Base-by-base conservation (phyloP, 2,797 vertebrate species). In the Basileuterus tristriatus region DNA sequence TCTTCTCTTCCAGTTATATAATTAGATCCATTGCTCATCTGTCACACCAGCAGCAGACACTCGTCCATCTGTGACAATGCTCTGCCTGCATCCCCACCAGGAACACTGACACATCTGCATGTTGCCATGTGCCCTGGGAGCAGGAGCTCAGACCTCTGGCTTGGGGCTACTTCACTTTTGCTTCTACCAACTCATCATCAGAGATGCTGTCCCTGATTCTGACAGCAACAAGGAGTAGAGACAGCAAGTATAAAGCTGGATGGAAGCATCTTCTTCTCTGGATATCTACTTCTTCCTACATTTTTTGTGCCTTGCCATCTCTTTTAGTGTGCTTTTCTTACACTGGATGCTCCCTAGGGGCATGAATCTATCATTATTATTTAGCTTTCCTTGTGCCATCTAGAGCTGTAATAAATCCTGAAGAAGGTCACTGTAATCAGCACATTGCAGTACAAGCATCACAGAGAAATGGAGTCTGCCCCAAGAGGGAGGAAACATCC, bases 1-100 rank as follows among this genome's bases (percentile, higher is more conserved):
- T 96, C 85, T 94, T 60, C 86, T 53, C 84, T 94, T 94, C 81
- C 91, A 86, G 70, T 74, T 76, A 79, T 89, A 94, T 94, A 97
- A 97, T 97, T 97, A 96, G 95, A 96, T 94, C 88, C 91, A 90
- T 97, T 96, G 90, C 96, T 98, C 96, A 97, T 97, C 95, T 94
- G 95, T 97, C 94, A 94, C 81, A 71, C 63, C 79, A 91, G 96
- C 89, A 97, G 65, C 92, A 96, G 97, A 91, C 83, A 95, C 78
- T 63, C 3, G 3, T 71, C 96, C 96, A 94, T 97, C 96, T 97
- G 96, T 94, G 97, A 82, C 90, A 90, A 29, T 1, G 29, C 81
- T 82, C 88, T 44, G 71, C 90, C 83, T 87, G 56, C 92, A 79
- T 56, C 87, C 95, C 88, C 74, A 64, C 83, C 95, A 93, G 58